These are phyloP conservation scores for Neodiprion fabricii DNA, from an alignment of 1,140 invertebrate genomes.

Conservation along the genomic window DNA sequence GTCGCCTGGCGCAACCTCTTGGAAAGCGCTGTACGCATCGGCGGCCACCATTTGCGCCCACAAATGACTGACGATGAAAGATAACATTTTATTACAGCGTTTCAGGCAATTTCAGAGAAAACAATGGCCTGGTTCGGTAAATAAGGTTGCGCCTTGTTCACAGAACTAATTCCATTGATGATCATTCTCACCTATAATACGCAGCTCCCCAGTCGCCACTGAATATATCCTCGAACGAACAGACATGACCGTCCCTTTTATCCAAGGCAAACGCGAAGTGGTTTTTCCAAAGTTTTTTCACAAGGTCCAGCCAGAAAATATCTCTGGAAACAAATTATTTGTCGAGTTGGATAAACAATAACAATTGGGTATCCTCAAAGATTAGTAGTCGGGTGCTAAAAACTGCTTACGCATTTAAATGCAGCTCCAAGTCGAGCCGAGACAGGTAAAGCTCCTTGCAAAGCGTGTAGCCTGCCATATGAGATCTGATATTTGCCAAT, in stretches of 20 bases:
- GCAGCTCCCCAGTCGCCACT: slow-evolving; percentile 75
- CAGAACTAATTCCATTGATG: too few relatives aligned
- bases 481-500: slow-evolving; percentile 69
- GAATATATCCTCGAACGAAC: slow-evolving; percentile 79
- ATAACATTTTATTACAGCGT: neutral
- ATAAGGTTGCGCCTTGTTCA: too few relatives aligned
- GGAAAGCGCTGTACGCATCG: slow-evolving; percentile 86
- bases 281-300: slow-evolving; percentile 76
- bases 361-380: neutral
- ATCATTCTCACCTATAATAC: slow-evolving; percentile 65
- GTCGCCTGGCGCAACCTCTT: slow-evolving; percentile 66
- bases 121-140: neutral
- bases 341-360: neutral
- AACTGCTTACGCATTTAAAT: slow-evolving; percentile 66
- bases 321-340: slow-evolving; percentile 48
- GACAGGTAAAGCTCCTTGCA: slow-evolving; percentile 84
- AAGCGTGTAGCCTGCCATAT: slow-evolving; percentile 81
- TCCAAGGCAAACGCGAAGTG: slow-evolving; percentile 77
- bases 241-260: slow-evolving; percentile 79
- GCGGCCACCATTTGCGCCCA: slow-evolving; percentile 91
- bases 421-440: slow-evolving; percentile 84
- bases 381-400: slow-evolving; percentile 2
- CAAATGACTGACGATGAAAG: slow-evolving; percentile 65
- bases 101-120: slow-evolving; percentile 8
- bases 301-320: slow-evolving; percentile 82